These are phyloP conservation scores for Clitarchus hookeri DNA, from an alignment of 2,888 invertebrate genomes.

Conservation along the genomic window DNA sequence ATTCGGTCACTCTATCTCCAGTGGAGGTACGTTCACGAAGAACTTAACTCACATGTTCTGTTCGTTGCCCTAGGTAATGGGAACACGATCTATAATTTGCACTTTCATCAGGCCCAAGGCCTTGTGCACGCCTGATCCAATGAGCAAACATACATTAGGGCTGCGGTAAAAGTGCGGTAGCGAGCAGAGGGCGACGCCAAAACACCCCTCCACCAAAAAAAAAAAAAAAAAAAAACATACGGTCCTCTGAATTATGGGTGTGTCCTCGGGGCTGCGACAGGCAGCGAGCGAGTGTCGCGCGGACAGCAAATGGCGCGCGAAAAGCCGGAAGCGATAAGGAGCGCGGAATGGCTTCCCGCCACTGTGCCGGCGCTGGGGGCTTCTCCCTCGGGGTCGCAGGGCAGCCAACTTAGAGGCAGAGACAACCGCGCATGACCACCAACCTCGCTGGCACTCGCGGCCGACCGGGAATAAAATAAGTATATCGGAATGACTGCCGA, in stretches of 20 bases:
- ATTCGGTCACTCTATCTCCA: too few relatives aligned
- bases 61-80: too few relatives aligned
- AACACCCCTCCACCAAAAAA: neutral
- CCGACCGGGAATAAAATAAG: too few relatives aligned
- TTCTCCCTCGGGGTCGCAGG: too few relatives aligned
- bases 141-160: neutral
- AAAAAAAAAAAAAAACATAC: neutral
- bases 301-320: slow-evolving; percentile 25
- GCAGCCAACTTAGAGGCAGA: neutral
- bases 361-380: neutral
- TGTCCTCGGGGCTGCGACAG: neutral
- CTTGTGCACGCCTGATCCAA: neutral
- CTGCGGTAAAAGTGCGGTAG: neutral
- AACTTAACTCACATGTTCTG: too few relatives aligned
- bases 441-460: too few relatives aligned
- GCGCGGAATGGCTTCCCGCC: neutral
- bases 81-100: too few relatives aligned
- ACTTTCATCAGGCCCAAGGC: neutral
- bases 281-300: slow-evolving; percentile 15
- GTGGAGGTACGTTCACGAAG: too few relatives aligned
- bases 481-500: too few relatives aligned
- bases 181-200: neutral
- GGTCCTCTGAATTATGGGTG: neutral
- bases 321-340: neutral
- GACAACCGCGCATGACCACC: too few relatives aligned